Base-by-base conservation (phyloP, 1,140 invertebrate species). In the Ylistrum balloti region DNA sequence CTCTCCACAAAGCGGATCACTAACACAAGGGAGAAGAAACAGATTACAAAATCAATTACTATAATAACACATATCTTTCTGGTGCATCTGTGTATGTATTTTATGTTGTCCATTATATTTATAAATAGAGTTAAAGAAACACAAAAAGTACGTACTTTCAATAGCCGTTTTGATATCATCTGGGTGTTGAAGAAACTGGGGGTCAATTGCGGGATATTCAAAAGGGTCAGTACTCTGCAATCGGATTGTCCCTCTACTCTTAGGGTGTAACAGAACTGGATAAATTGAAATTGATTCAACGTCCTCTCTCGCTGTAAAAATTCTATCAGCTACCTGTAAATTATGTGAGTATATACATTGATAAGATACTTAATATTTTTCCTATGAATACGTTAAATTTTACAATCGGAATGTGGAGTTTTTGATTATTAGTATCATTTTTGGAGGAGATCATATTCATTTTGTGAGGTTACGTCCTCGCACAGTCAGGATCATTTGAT, bases 201-300 rank as follows among this genome's bases (percentile, higher is more conserved):
- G 98, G 95, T 98, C 98, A 28, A 99, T 98, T 0, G 98, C 97
- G 0, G 98, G 98, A 91, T 98, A 97, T 3, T 98, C 97, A n/a
- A 98, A 97, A 0, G 99, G 98, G 95, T 99, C 98, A 33, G 96
- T 97, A 34, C 86, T 92, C 94, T 95, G 91, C 88, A 96, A 88
- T 86, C 89, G 86, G 91, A 95, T 92, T 90, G 94, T 92, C 93
- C 96, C 92, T 90, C 92, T 87, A 90, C 88, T 96, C 88, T 91
- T 95, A 88, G 93, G 96, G 56, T 92, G 91, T 0, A 92, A 15
- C 56, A 91, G 87, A 5, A 88, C 74, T 0, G 34, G 15, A 0
- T 9, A n/a, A 28, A 74, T 74, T 74, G 56, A 3, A 5, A 74
- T 74, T 28, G 56, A 74, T 28, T 28, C n/a, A n/a, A 28, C 13